Evolutionary conservation across 2,888 invertebrate species (phyloP).

Genomic region (Linyphia triangularis): DNA sequence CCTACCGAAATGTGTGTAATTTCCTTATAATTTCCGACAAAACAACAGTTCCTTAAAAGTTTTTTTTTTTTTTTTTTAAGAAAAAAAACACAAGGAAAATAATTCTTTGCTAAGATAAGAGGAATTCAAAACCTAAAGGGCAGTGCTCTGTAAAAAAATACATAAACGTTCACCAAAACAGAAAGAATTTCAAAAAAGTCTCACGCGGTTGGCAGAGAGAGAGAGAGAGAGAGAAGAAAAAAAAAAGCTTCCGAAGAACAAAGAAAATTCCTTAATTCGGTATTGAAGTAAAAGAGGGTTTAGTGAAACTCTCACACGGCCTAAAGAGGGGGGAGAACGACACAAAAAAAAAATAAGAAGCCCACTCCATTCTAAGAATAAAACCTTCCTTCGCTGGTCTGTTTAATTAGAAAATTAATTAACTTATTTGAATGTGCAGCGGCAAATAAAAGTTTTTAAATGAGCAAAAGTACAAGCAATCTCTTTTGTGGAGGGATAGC

Average conservation of each 20-base stretch:
- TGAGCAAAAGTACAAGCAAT: slow-evolving; percentile 76
- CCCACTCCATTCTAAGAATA: too few species aligned
- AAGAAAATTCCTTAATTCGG: slow-evolving; percentile 73
- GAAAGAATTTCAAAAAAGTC: slow-evolving; percentile 73
- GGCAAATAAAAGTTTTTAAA: slow-evolving; percentile 75
- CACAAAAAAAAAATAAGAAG: slow-evolving; percentile 15
- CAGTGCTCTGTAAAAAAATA: slow-evolving; percentile 37
- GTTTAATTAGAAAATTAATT: slow-evolving; percentile 76
- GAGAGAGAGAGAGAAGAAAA: slow-evolving; percentile 25
- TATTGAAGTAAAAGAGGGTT: slow-evolving; percentile 71
- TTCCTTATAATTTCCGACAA: slow-evolving; percentile 3
- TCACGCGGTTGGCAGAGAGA: slow-evolving; percentile 37
- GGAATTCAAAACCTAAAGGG: slow-evolving; percentile 41
- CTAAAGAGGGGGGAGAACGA: slow-evolving; percentile 24
- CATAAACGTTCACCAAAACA: slow-evolving; percentile 54
- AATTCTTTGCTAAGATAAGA: neutral
- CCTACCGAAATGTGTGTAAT: neutral
- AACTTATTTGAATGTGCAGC: slow-evolving; percentile 75
- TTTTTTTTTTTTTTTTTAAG: neutral
- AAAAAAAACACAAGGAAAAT: neutral
- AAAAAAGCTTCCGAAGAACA: slow-evolving; percentile 29
- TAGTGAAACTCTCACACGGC: slow-evolving; percentile 52
- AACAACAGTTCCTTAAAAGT: neutral
- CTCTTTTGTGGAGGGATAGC: slow-evolving; percentile 67
- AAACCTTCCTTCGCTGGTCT: slow-evolving; percentile 71